phyloP scores from a whole-genome alignment of 2,113 vertebrate species.

The Lophura nycthemera region DNA sequence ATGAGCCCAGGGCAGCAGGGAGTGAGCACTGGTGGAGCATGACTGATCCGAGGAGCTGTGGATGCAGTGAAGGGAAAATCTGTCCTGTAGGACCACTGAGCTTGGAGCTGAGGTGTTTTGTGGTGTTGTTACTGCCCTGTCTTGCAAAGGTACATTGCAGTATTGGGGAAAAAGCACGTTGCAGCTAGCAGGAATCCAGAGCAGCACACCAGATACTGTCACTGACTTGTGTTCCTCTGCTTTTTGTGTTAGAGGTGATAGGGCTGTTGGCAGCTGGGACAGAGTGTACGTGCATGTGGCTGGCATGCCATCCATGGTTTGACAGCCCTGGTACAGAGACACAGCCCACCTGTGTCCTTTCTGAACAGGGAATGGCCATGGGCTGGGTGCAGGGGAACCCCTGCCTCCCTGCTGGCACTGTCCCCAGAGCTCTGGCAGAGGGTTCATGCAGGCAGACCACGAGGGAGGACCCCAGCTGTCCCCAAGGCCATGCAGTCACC shows the following conservation, averaged over 20 bases:
- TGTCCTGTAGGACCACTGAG: background rate
- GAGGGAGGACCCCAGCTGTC: background rate
- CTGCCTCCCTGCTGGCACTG: background rate
- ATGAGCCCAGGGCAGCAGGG: background rate
- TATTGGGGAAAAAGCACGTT: background rate
- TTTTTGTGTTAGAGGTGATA: background rate
- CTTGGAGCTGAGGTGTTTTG: background rate
- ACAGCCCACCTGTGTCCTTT: background rate
- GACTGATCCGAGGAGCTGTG: background rate
- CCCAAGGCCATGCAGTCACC: fast-evolving
- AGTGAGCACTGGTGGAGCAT: fast-evolving
- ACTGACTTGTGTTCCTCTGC: background rate
- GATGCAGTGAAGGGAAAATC: background rate
- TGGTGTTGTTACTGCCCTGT: background rate
- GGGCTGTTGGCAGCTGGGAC: background rate
- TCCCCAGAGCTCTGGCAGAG: background rate
- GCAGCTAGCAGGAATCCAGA: background rate
- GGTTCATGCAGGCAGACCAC: background rate
- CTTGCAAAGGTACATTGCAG: background rate
- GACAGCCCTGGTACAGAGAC: background rate
- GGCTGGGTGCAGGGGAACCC: background rate
- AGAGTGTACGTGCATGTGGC: background rate
- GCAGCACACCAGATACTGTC: background rate
- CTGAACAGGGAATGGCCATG: background rate
- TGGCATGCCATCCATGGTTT: background rate